A percentile compares a stretch with the other conserved stretches of the same genome.
Evolutionary conservation across 30 jellyfish, hydroid and myxozoan genomes (phyloP).

Genomic region (Rhopilema esculentum): DNA sequence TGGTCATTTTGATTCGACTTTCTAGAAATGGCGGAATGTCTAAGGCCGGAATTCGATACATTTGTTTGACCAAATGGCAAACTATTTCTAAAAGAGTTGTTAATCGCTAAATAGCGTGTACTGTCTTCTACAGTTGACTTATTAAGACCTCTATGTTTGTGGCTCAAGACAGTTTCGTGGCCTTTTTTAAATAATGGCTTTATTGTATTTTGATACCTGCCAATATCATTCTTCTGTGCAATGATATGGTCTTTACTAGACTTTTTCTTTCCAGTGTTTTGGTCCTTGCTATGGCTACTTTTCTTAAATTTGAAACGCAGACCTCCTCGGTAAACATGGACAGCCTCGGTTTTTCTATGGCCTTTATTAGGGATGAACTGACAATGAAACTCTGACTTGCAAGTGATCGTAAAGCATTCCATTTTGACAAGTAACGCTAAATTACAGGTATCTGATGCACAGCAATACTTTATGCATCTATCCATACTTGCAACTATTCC

Average conservation of each 20-base stretch:
- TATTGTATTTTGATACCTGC: background rate
- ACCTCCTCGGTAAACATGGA: slow-evolving; percentile 50
- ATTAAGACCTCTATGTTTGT: background rate
- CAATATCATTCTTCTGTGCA: background rate
- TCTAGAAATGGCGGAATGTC: too few relatives aligned
- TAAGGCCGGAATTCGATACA: too few relatives aligned
- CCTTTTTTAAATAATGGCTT: background rate
- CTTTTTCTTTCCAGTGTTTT: background rate
- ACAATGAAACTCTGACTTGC: slow-evolving; percentile 63
- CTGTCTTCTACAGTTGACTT: background rate
- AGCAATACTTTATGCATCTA: slow-evolving; percentile 77
- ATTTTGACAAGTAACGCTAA: slow-evolving; percentile 60
- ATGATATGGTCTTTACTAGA: background rate
- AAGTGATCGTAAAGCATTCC: slow-evolving; percentile 73
- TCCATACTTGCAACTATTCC: slow-evolving; percentile 61
- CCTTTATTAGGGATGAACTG: slow-evolving; percentile 56
- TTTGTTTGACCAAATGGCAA: background rate
- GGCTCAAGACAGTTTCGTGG: background rate
- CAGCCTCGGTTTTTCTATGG: slow-evolving; percentile 56
- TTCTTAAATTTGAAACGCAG: background rate
- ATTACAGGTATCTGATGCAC: slow-evolving; percentile 65
- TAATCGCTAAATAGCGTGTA: background rate
- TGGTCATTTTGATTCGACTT: background rate
- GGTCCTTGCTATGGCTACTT: background rate
- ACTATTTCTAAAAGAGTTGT: background rate